Conservation (phyloP, 2,888 invertebrate genomes). For the Stegana nigrithorax region DNA sequence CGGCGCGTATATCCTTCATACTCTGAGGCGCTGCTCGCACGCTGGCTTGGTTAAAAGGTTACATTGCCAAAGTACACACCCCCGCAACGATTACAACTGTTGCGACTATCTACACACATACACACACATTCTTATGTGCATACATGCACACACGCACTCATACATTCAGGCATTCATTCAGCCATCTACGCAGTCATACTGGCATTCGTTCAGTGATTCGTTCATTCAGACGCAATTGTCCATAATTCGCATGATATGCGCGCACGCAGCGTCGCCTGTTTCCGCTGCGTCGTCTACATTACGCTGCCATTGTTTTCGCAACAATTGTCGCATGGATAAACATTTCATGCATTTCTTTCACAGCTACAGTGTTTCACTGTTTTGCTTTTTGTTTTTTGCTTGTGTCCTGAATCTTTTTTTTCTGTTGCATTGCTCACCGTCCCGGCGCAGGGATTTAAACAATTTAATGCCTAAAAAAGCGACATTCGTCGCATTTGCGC, state of each 20-base stretch:
- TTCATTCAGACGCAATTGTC: constrained; percentile 30
- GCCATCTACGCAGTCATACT: background rate
- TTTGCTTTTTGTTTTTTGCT: background rate
- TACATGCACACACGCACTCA: too few species aligned
- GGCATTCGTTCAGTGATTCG: background rate
- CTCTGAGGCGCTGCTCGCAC: constrained; percentile 26
- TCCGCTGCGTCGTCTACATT: constrained; percentile 25
- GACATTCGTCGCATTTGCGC: constrained; percentile 32
- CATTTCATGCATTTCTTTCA: constrained; percentile 17
- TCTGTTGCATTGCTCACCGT: constrained; percentile 33
- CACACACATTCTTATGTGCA: too few species aligned
- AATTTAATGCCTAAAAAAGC: constrained; percentile 46
- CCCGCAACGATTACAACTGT: too few species aligned
- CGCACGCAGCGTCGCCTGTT: constrained; percentile 3
- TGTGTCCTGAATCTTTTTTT: background rate
- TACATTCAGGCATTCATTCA: too few species aligned
- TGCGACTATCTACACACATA: too few species aligned
- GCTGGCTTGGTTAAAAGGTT: too few species aligned
- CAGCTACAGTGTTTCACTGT: background rate
- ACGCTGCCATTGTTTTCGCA: constrained; percentile 29
- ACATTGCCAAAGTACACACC: too few species aligned
- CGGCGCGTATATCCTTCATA: constrained; percentile 8
- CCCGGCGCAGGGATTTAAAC: constrained; percentile 30
- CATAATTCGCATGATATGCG: constrained; percentile 42
- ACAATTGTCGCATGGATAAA: constrained; percentile 33